Conservation (phyloP, 1,140 invertebrate genomes). For the Trichomalopsis sarcophagae region DNA sequence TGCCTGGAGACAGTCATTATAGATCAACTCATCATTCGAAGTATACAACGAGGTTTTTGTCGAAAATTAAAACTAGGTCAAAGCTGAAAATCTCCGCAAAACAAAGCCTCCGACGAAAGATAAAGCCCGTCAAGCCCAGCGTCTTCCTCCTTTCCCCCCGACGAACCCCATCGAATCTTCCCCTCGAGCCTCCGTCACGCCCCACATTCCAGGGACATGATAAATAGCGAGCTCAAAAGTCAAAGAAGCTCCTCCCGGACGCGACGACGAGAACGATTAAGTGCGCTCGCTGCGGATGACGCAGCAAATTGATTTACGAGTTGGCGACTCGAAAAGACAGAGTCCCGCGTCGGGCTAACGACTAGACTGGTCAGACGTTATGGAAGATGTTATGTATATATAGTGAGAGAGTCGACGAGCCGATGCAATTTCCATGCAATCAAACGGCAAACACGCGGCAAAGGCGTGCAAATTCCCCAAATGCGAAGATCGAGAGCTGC, state of each 20-base stretch:
- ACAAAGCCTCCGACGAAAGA: not conserved
- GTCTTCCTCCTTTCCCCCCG: not conserved
- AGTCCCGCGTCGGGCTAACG: not conserved
- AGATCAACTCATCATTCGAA: not conserved
- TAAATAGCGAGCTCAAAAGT: not conserved
- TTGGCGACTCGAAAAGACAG: constrained; percentile 8
- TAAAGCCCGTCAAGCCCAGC: not conserved
- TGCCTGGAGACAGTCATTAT: not conserved
- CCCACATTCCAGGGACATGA: not conserved
- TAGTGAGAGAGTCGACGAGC: not conserved
- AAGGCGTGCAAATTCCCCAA: constrained; percentile 10
- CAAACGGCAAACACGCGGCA: constrained; percentile 57
- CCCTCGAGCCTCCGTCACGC: not conserved
- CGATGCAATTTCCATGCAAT: constrained; percentile 61
- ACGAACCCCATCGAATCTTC: not conserved
- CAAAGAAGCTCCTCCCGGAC: constrained; percentile 9
- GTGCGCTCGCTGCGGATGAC: constrained; percentile 19
- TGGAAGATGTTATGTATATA: not conserved
- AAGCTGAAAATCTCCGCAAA: not conserved
- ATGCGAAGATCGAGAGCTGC: not conserved
- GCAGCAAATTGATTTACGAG: constrained; percentile 57
- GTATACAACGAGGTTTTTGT: not conserved
- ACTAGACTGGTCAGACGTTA: not conserved
- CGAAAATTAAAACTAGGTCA: not conserved
- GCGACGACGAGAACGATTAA: constrained; percentile 6